Percentiles rank a stretch among this genome's conserved stretches.
Evolutionary conservation across 2,797 vertebrate genomes (phyloP).

Genomic region (Eospalax fontanierii): DNA sequence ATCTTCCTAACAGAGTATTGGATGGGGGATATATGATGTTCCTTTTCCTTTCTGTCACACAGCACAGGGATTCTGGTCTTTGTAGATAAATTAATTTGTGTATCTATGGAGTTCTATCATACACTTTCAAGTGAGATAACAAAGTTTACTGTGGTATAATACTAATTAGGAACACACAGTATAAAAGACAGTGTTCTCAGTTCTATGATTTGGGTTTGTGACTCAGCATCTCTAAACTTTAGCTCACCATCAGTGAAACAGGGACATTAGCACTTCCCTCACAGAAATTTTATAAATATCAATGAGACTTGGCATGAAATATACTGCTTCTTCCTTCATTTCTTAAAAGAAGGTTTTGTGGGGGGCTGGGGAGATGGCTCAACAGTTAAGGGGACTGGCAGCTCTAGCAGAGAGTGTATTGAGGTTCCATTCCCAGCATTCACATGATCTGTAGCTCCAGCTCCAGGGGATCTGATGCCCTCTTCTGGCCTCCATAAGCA

Average conservation of each 20-base stretch:
- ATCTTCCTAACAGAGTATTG: neutral
- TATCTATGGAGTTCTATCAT: neutral
- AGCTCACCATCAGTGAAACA: too few species aligned
- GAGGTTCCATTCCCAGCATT: too few species aligned
- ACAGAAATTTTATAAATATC: too few species aligned
- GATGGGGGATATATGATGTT: neutral
- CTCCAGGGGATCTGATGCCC: neutral
- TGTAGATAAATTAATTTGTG: neutral
- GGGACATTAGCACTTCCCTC: too few species aligned
- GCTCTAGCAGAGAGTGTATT: too few species aligned
- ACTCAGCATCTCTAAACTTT: too few species aligned
- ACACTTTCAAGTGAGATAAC: neutral
- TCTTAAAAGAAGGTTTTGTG: neutral
- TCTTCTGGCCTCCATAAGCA: neutral
- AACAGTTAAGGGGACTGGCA: too few species aligned
- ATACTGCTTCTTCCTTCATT: neutral
- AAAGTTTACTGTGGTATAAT: neutral
- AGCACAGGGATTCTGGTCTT: neutral
- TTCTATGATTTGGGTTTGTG: too few species aligned
- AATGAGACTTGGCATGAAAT: too few species aligned
- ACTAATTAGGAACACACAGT: neutral
- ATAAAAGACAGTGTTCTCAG: neutral
- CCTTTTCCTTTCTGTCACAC: neutral
- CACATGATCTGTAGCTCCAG: too few species aligned
- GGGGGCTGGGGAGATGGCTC: too few species aligned